Base-by-base conservation (phyloP, 1,140 invertebrate species). In the Eriocheir sinensis region DNA sequence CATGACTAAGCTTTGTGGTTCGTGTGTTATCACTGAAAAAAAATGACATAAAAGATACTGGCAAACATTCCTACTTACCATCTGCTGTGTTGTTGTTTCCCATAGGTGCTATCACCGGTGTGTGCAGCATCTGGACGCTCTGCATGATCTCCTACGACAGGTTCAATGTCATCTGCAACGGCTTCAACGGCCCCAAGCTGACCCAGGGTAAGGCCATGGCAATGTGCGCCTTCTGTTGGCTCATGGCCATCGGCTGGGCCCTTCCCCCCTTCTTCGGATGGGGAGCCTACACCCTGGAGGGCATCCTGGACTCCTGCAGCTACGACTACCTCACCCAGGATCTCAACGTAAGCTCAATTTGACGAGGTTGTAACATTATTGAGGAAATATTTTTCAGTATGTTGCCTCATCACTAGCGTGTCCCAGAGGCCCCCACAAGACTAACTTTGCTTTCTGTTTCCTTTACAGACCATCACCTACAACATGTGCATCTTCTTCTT, bases 121-220 rank as follows among this genome's bases (percentile, higher is more conserved):
- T 96, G 85, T 95, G 94, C 89, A 96, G 96, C 89, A 96, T 96
- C 91, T 94, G 94, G 34, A 96, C 96, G 6, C 95, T 96, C 34
- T 95, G 96, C 15, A 95, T 96, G 90, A 96, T 96, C 93, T 96
- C 96, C n/a, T 96, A 93, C 88, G 96, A 96, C 95, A 95, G 96
- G 48, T 96, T 96, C 96, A 96, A 96, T 79, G 96, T 96, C 90
- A 96, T 96, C 92, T 96, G 96, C 36, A 95, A 96, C 60, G 96
- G 96, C 15, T 95, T 96, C 41, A 94, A 91, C 80, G 96, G 96
- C 21, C 96, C 95, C 32, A 96, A 96, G 36, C 93, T 96, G 89
- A 96, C 96, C 15, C 89, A 80, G 80, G 79, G 86, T 15, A 96
- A 95, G 92, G 96, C 96, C 15, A 44, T 93, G 0, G n/a, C 95